Percentiles rank a stretch among this genome's conserved stretches.
phyloP scores from a whole-genome alignment of 2,113 vertebrate species.

The Ochotona curzoniae region DNA sequence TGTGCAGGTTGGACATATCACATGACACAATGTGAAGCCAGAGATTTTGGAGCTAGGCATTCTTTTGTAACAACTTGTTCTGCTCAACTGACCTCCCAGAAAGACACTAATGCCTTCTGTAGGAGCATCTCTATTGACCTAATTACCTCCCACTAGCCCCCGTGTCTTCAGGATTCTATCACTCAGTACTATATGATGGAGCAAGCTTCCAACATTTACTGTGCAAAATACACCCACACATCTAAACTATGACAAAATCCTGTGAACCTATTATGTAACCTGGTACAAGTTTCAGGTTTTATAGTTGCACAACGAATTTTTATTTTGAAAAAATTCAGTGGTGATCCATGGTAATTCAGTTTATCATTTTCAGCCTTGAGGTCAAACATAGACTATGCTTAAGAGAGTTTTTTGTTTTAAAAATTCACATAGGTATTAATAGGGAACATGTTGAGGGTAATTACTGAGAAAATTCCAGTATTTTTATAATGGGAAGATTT shows the following conservation, averaged over 20 bases:
- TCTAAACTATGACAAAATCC: background rate
- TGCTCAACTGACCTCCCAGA: too few relatives aligned
- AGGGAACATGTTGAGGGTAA: background rate
- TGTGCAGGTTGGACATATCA: background rate
- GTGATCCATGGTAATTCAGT: background rate
- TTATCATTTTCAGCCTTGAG: slow-evolving; percentile 5
- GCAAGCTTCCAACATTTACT: too few relatives aligned
- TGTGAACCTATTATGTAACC: background rate
- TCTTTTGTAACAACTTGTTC: background rate
- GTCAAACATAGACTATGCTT: background rate
- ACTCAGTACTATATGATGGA: background rate
- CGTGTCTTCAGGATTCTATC: background rate
- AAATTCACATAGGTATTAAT: background rate
- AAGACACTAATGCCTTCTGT: background rate
- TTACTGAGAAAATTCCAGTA: background rate
- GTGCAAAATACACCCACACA: too few relatives aligned
- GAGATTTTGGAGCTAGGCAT: too few relatives aligned
- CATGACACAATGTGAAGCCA: rapidly evolving
- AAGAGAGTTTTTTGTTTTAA: background rate
- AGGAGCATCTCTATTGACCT: background rate
- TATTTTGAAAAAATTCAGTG: background rate
- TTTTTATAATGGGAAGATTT: background rate
- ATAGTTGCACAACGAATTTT: slow-evolving; percentile 1
- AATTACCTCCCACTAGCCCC: too few relatives aligned
- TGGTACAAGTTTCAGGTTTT: slow-evolving; percentile 10